Evolutionary conservation across 2,888 invertebrate genomes (phyloP).

Genomic region (Altica lythri): DNA sequence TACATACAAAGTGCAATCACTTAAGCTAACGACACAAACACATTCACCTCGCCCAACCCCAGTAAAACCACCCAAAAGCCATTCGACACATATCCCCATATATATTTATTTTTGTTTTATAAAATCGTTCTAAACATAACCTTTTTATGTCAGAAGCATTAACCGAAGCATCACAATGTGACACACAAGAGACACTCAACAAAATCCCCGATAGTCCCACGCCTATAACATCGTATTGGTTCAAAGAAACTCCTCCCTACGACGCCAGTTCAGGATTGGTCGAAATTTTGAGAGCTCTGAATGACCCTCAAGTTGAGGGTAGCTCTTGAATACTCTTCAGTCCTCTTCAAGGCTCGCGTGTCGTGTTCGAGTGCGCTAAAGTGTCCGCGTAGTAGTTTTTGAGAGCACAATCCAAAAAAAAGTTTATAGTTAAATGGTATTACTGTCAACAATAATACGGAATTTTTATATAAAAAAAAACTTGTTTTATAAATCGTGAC

Average conservation of each 20-base stretch:
- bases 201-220: conserved; percentile 37
- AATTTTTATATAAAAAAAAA: no score
- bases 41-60: conserved; percentile 4
- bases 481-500: not conserved
- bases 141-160: conserved; percentile 19
- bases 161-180: conserved; percentile 27
- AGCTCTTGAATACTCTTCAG: conserved; percentile 57
- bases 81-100: conserved; percentile 2
- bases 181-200: conserved; percentile 33
- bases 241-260: conserved; percentile 48
- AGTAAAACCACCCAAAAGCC: conserved; percentile 9
- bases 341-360: conserved; percentile 57
- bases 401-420: conserved; percentile 8
- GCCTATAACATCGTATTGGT: conserved; percentile 47
- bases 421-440: no score
- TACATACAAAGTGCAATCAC: not conserved
- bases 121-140: conserved; percentile 17
- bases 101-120: conserved; percentile 7
- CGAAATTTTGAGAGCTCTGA: conserved; percentile 50
- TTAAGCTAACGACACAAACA: not conserved
- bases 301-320: conserved; percentile 56
- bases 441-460: no score
- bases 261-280: conserved; percentile 47
- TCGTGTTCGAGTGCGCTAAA: conserved; percentile 37
- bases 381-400: conserved; percentile 12